These are phyloP conservation scores for Philonicus albiceps DNA, from an alignment of 2,888 invertebrate genomes.

Conservation along the genomic window DNA sequence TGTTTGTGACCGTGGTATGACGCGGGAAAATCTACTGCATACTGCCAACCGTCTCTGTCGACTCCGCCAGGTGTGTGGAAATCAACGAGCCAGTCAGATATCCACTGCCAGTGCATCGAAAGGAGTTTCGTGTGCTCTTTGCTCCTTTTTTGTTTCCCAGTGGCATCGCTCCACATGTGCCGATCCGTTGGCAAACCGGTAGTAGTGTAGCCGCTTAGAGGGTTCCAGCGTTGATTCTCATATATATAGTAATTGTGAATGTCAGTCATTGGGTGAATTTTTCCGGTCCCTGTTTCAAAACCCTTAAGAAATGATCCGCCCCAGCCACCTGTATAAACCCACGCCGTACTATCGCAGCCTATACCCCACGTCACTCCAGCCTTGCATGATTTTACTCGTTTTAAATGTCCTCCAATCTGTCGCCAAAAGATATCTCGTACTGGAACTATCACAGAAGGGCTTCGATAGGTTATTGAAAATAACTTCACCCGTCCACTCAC, in stretches of 20 bases:
- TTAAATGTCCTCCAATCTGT: constrained; percentile 86
- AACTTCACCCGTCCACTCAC: constrained; percentile 81
- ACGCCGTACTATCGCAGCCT: constrained; percentile 86
- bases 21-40: constrained; percentile 90
- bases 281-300: constrained; percentile 67
- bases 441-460: constrained; percentile 69
- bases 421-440: constrained; percentile 84
- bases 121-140: constrained; percentile 86
- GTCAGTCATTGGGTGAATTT: constrained; percentile 80
- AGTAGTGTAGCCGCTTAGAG: constrained; percentile 86
- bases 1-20: constrained; percentile 85
- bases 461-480: constrained; percentile 68
- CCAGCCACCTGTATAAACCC: constrained; percentile 90
- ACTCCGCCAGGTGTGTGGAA: constrained; percentile 89
- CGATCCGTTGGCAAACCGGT: constrained; percentile 86
- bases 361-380: constrained; percentile 91
- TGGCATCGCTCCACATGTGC: constrained; percentile 91
- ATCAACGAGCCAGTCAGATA: constrained; percentile 91
- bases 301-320: constrained; percentile 83
- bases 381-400: constrained; percentile 77
- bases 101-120: constrained; percentile 89
- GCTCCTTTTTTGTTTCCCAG: constrained; percentile 82
- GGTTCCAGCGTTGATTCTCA: constrained; percentile 96
- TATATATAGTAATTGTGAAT: constrained; percentile 88
- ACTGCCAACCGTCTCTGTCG: constrained; percentile 94